Evolutionary conservation across 2,113 vertebrate species (phyloP), one percentile per base, ranked within the genome.

Genomic region (Crocuta crocuta): DNA sequence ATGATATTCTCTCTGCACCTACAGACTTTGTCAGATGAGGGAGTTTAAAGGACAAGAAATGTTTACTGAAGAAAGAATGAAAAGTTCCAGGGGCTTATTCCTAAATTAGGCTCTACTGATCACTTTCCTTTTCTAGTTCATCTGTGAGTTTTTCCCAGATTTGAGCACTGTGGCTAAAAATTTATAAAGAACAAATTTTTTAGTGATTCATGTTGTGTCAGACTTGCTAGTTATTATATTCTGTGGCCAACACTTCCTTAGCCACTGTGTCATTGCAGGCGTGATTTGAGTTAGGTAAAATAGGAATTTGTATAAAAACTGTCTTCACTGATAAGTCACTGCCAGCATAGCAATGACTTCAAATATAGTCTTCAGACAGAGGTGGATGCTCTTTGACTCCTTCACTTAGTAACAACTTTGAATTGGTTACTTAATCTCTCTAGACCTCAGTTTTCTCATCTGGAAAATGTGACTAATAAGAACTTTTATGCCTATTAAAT

Each of bases 31-130:
- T 79, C 91, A 94, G 80, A 61, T 95, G 84, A 48, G 48, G 65
- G 76, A 92, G 28, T 71, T 48, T 70, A 28, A 80, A 76, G 24
- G 10, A 55, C 78, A 92, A 86, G 68, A 89, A 95, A 96, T 83
- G n/a, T 70, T 86, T 83, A 81, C 45, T 11, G 53, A 87, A 97
- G 33, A 78, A 95, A 83, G 43, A 92, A 16, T 65, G 26, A 96
- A 93, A 96, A 92, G 28, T 66, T 78, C 61, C 76, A 58, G 89
- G 17, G 35, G 10, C 15, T n/a, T 81, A 79, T 90, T 90, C n/a
- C 39, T 45, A 79, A 87, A 39, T 68, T 45, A 76, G 48, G 16
- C 12, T 78, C n/a, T 93, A 93, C 73, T 81, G 53, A 80, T 90
- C 23, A 61, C 21, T 95, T 86, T 94, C 4, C 39, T 92, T 83